Conservation (phyloP, 2,888 invertebrate genomes). For the Serripes groenlandicus region DNA sequence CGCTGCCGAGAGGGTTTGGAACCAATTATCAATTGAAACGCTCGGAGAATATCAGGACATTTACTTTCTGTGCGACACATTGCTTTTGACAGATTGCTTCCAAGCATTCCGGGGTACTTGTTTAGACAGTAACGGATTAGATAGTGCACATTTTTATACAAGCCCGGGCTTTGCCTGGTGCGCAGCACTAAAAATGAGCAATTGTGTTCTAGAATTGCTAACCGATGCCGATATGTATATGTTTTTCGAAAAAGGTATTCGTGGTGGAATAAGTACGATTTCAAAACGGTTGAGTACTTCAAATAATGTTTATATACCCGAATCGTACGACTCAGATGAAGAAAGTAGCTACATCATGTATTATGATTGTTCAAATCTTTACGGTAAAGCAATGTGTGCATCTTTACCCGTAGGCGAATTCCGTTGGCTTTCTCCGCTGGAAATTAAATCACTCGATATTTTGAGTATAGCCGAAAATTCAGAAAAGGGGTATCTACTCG, state of each 20-base stretch:
- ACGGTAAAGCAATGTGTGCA: constrained; percentile 6
- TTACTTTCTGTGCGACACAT: neutral
- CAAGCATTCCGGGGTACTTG: constrained; percentile 3
- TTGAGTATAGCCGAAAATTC: neutral
- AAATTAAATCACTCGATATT: constrained; percentile 1
- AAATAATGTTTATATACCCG: neutral
- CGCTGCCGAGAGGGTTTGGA: constrained; percentile 13
- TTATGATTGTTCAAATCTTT: constrained; percentile 6
- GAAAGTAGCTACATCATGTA: constrained; percentile 2
- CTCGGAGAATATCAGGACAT: constrained; percentile 18
- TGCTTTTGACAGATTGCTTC: neutral
- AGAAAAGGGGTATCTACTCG: constrained; percentile 1
- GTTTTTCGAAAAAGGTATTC: constrained; percentile 3
- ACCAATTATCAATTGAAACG: neutral
- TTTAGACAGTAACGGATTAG: neutral
- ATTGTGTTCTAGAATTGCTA: neutral
- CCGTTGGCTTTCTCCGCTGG: neutral
- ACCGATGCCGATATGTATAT: constrained; percentile 17
- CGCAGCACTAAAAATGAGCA: constrained; percentile 6
- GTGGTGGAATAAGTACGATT: neutral
- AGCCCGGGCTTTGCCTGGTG: neutral
- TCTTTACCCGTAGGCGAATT: neutral
- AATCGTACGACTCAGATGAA: neutral
- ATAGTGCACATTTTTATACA: constrained; percentile 5
- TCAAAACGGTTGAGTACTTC: neutral